phyloP scores from a whole-genome alignment of 2,113 vertebrate species.

The Ctenomys sociabilis region DNA sequence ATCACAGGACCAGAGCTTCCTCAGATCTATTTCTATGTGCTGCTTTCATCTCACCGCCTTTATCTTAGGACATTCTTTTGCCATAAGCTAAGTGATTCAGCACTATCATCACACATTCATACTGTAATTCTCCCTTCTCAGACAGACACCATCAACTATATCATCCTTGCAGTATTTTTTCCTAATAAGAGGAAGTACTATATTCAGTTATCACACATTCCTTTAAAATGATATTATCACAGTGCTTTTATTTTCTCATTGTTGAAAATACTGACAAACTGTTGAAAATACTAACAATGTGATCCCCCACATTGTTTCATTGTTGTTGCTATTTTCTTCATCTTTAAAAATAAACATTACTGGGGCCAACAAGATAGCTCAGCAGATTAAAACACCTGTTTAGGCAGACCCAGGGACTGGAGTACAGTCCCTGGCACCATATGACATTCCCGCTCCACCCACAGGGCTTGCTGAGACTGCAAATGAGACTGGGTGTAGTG shows the following conservation, averaged over 20 bases:
- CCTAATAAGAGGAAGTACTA: not conserved
- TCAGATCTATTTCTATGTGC: not conserved
- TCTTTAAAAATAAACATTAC: not conserved
- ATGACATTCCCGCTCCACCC: no score
- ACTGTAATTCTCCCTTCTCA: not conserved
- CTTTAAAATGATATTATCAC: constrained; percentile 17
- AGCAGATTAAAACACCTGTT: no score
- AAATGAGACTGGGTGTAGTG: no score
- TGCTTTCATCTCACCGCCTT: not conserved
- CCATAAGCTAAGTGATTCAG: not conserved
- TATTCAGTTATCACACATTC: not conserved
- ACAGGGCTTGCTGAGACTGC: no score
- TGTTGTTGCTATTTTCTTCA: constrained; percentile 17
- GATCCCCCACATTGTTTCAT: not conserved
- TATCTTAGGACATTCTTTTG: not conserved
- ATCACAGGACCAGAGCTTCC: not conserved
- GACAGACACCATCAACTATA: not conserved
- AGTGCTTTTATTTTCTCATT: not conserved
- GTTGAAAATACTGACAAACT: constrained; percentile 38
- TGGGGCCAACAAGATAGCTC: no score
- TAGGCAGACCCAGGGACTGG: no score
- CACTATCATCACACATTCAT: not conserved
- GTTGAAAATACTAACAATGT: constrained; percentile 45
- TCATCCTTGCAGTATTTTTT: not conserved
- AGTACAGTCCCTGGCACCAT: no score